A percentile compares a stretch with the other conserved stretches of the same genome.
Evolutionary conservation across 2,113 vertebrate genomes (phyloP).

Genomic region (Halcyon senegalensis): DNA sequence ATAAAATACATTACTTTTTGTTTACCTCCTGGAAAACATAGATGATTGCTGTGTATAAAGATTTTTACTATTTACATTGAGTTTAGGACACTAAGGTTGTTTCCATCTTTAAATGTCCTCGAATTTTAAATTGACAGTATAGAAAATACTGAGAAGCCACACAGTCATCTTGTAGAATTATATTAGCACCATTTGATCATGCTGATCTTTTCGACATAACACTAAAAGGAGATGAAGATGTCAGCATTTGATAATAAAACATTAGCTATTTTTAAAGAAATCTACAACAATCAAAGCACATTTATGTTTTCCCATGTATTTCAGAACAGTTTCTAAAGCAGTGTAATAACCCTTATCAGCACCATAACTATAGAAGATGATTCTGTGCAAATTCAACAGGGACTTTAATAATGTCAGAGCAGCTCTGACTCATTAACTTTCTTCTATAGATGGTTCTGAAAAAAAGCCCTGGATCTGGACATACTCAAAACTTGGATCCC

Average conservation of each 20-base stretch:
- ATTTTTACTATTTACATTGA: not conserved
- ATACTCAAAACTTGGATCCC: not conserved
- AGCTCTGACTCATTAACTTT: not conserved
- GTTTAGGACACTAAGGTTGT: not conserved
- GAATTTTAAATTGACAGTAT: not conserved
- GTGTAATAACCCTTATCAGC: not conserved
- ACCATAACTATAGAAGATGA: not conserved
- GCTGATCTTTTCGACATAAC: not conserved
- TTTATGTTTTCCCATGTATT: not conserved
- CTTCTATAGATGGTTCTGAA: not conserved
- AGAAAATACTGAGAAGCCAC: not conserved
- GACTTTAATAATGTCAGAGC: not conserved
- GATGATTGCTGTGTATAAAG: not conserved
- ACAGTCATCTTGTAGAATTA: not conserved
- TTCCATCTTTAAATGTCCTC: not conserved
- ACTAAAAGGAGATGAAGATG: not conserved
- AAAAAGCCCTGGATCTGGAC: not conserved
- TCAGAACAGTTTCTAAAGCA: not conserved
- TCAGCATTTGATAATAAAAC: not conserved
- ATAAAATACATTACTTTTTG: not conserved
- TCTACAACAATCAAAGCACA: not conserved
- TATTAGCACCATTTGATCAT: not conserved
- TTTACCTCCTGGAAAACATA: not conserved
- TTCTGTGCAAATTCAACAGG: not conserved
- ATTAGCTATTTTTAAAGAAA: not conserved